Base-by-base conservation (phyloP, 2,113 vertebrate species). In the Antechinus stuartii region DNA sequence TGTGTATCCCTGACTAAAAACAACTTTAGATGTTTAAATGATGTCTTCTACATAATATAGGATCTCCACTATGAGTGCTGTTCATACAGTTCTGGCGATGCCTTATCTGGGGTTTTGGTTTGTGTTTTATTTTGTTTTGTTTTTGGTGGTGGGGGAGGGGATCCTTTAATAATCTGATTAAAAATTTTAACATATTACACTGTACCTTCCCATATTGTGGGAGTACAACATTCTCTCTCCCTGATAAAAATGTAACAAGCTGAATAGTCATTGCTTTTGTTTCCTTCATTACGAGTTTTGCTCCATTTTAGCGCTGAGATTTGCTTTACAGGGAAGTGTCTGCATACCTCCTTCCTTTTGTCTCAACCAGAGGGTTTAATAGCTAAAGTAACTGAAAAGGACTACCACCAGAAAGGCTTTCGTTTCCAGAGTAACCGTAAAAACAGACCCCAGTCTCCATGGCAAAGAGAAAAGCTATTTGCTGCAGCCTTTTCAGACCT, bases 341-440 rank as follows among this genome's bases (percentile, higher is more conserved):
- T 98, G 98, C 98, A 97, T 95, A 97, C 98, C 97, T 99, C 99
- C 98, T 98, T 98, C 99, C 99, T 99, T 99, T 99, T 99, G 99
- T 99, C 99, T 99, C 99, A 99, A 98, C 97, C 98, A 61, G 98
- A 99, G 99, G 99, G 99, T 99, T 99, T 99, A 99, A 99, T 99
- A 99, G 99, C 99, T 98, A 98, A 99, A 99, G 99, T 99, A 99
- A 99, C 99, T 99, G 99, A 99, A 99, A 99, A 98, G 99, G 98
- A 98, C 99, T 98, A 98, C 98, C 98, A 98, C 97, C 98, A 98
- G 99, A 99, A 99, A 99, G 99, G 98, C 99, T 99, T 98, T 95
- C 98, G 99, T 99, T 99, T 99, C 99, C 99, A 99, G 99, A 99
- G 99, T 99, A 99, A 99, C 99, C 97, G 98, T 98, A 99, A 99